These are phyloP conservation scores for Cyrtonyx montezumae DNA, from an alignment of 2,113 vertebrate species.

Conservation along the genomic window DNA sequence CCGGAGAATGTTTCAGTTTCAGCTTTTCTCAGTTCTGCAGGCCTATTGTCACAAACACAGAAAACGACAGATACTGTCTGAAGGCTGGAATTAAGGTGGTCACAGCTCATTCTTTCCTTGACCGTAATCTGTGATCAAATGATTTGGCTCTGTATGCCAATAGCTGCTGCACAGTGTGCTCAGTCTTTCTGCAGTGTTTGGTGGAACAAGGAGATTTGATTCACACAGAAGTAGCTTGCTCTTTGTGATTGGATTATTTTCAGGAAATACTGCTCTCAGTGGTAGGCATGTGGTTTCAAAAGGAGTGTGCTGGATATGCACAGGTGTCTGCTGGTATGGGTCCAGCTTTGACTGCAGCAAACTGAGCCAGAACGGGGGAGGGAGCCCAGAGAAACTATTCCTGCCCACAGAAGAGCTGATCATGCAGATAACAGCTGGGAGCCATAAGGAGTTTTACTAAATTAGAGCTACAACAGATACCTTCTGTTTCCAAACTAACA, in stretches of 20 bases:
- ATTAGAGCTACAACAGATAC: not conserved
- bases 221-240: not conserved
- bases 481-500: not conserved
- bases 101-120: not conserved
- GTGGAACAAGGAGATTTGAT: not conserved
- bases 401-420: not conserved
- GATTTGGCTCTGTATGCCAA: not conserved
- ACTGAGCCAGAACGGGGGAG: not conserved
- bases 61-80: not conserved
- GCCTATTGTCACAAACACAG: not conserved
- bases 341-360: not conserved
- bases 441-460: not conserved
- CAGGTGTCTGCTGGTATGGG: accelerated
- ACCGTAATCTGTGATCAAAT: not conserved
- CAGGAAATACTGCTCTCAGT: not conserved
- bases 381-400: not conserved
- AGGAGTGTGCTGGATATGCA: not conserved
- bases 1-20: not conserved
- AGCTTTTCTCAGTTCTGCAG: not conserved
- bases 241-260: not conserved
- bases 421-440: not conserved
- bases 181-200: not conserved
- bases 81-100: not conserved
- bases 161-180: not conserved
- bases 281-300: not conserved